These are phyloP conservation scores for Diabrotica balteata DNA, from an alignment of 2,888 invertebrate species.

Conservation along the genomic window DNA sequence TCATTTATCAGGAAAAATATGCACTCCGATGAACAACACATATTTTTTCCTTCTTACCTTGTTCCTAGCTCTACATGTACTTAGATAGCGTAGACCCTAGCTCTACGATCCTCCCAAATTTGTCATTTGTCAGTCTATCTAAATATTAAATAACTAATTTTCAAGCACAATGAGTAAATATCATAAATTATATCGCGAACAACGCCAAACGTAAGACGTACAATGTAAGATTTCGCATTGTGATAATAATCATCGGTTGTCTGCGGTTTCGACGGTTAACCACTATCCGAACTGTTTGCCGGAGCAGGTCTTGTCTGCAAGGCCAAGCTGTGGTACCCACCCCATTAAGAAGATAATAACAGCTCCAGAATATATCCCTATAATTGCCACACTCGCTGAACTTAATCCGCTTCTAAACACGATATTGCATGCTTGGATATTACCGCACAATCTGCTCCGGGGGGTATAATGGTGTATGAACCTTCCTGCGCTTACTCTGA, in stretches of 20 bases:
- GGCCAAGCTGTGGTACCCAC: constrained; percentile 51
- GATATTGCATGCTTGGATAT: constrained; percentile 41
- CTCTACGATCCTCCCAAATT: too few relatives aligned
- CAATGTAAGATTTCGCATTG: constrained; percentile 24
- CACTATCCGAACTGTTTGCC: constrained; percentile 50
- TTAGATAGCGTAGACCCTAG: too few relatives aligned
- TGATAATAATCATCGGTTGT: constrained; percentile 54
- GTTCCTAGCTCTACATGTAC: too few relatives aligned
- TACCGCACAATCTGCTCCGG: constrained; percentile 32
- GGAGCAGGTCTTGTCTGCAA: constrained; percentile 47
- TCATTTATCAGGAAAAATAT: too few relatives aligned
- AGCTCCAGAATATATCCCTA: constrained; percentile 52
- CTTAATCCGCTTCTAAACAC: constrained; percentile 46
- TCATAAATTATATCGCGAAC: too few relatives aligned
- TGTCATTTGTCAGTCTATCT: too few relatives aligned
- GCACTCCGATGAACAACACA: too few relatives aligned
- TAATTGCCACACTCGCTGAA: constrained; percentile 52
- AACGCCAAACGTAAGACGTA: background rate
- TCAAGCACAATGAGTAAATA: too few relatives aligned
- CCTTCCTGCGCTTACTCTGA: background rate
- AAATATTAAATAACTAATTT: too few relatives aligned
- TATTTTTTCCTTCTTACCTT: too few relatives aligned
- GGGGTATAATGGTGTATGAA: constrained; percentile 22
- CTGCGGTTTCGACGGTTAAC: constrained; percentile 52
- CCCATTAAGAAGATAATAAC: constrained; percentile 53